phyloP scores from a whole-genome alignment of 2,888 invertebrate genomes.

The Sericinus montela region DNA sequence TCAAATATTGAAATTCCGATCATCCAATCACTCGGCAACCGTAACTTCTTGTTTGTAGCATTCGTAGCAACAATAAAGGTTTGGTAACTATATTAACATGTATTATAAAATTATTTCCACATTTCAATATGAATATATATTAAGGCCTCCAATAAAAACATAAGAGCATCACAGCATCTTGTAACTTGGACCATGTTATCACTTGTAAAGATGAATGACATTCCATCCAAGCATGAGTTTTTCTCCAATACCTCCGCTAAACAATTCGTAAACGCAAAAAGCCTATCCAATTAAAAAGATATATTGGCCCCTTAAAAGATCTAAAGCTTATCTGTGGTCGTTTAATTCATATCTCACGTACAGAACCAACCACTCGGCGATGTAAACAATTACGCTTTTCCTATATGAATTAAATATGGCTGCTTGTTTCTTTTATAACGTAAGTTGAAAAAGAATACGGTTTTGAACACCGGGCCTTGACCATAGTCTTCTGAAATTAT shows the following conservation, averaged over 20 bases:
- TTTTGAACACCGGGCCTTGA: no score
- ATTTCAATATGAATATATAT: no score
- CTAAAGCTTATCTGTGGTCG: constrained; percentile 47
- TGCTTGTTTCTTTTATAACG: no score
- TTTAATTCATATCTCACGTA: constrained; percentile 74
- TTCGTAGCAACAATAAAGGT: no score
- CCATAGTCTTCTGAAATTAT: no score
- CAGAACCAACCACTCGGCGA: constrained; percentile 26
- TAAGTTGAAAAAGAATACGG: no score
- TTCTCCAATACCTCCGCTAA: constrained; percentile 54
- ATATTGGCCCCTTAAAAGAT: constrained; percentile 57
- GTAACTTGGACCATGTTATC: constrained; percentile 26
- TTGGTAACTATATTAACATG: no score
- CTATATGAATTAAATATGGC: constrained; percentile 17
- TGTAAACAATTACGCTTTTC: constrained; percentile 36
- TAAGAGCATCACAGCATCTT: constrained; percentile 17
- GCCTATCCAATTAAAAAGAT: constrained; percentile 68
- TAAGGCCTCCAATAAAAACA: no score
- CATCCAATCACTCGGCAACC: no score
- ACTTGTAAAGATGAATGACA: constrained; percentile 55
- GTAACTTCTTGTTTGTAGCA: no score
- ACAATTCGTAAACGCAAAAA: constrained; percentile 57
- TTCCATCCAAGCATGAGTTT: constrained; percentile 60
- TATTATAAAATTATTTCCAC: no score
- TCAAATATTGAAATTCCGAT: no score